A percentile compares a stretch with the other conserved stretches of the same genome.
Evolutionary conservation across 2,113 vertebrate genomes (phyloP).

Genomic region (Mobula birostris): DNA sequence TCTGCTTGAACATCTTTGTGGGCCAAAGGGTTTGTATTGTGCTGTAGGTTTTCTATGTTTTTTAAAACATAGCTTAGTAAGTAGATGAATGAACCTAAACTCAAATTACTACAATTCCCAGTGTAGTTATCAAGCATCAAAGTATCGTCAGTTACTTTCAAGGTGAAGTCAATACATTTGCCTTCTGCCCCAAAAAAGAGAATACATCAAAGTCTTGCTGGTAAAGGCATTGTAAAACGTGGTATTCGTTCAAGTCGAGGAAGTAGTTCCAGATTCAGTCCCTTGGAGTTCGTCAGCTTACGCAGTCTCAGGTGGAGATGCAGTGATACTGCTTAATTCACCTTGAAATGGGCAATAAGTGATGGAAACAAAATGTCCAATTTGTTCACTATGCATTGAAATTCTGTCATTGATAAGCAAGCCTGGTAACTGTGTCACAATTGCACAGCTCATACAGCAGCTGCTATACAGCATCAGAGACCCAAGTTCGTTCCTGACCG

Average conservation of each 20-base stretch:
- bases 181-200: too few relatives aligned
- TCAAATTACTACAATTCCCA: constrained; percentile 18
- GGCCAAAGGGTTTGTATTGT: too few relatives aligned
- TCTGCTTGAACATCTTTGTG: background rate
- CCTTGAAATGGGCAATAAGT: background rate
- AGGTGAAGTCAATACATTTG: background rate
- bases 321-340: background rate
- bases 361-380: background rate
- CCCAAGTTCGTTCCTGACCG: too few relatives aligned
- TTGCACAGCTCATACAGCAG: too few relatives aligned
- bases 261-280: background rate
- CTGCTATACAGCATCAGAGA: too few relatives aligned
- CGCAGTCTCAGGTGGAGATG: background rate
- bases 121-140: constrained; percentile 3
- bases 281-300: background rate
- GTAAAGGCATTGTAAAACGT: background rate
- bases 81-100: background rate
- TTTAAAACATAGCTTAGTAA: background rate
- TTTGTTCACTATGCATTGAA: background rate
- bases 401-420: too few relatives aligned
- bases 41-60: too few relatives aligned
- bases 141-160: background rate
- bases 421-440: too few relatives aligned
- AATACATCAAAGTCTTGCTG: background rate
- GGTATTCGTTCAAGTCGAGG: background rate